Conservation (phyloP, 2,888 invertebrate species). For the Conops quadrifasciatus region DNA sequence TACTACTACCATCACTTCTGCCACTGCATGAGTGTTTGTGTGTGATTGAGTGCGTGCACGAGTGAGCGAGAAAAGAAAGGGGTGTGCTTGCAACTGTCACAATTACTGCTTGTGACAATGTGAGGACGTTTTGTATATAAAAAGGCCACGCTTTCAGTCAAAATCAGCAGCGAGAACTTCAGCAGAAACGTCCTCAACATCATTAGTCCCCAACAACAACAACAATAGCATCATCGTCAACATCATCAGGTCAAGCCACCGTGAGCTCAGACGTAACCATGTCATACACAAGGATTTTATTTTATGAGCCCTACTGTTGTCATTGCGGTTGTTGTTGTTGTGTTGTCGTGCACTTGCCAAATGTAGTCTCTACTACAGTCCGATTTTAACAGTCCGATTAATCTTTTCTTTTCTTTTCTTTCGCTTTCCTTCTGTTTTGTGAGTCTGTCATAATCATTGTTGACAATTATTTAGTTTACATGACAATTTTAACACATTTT, state of each 20-base stretch:
- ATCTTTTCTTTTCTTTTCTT: background rate
- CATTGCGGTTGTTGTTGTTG: conserved; percentile 8
- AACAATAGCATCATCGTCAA: conserved; percentile 17
- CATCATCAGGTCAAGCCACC: conserved; percentile 32
- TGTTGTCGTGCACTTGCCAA: conserved; percentile 6
- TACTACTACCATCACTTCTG: no score
- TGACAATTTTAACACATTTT: background rate
- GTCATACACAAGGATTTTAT: conserved; percentile 26
- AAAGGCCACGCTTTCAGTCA: conserved; percentile 2
- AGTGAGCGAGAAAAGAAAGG: conserved; percentile 5
- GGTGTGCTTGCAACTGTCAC: background rate
- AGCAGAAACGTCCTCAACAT: conserved; percentile 22
- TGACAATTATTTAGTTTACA: background rate
- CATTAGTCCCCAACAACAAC: conserved; percentile 1
- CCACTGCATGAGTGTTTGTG: background rate
- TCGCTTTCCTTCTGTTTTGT: background rate
- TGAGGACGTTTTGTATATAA: background rate
- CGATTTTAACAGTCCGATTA: background rate
- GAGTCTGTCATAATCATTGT: background rate
- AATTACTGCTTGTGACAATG: background rate
- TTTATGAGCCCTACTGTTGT: conserved; percentile 18
- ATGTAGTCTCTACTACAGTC: background rate
- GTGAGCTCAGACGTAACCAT: conserved; percentile 34
- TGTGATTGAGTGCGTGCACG: conserved; percentile 9
- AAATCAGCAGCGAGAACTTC: conserved; percentile 3